Conservation (phyloP, 2,113 vertebrate species). For the Sminthopsis crassicaudata region DNA sequence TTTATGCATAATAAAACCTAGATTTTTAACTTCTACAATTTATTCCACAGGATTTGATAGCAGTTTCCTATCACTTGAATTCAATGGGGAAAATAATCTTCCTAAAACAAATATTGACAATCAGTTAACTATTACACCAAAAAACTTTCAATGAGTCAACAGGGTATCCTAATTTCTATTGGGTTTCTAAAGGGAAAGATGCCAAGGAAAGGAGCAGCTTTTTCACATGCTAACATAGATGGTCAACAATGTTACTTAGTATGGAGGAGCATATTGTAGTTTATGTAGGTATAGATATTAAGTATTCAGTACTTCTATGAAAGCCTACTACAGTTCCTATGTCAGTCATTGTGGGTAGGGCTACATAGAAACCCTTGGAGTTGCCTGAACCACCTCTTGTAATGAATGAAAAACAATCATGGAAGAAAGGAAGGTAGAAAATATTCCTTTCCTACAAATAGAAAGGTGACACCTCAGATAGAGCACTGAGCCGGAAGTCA, state of each 20-base stretch:
- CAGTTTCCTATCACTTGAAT: background rate
- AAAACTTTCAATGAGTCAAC: background rate
- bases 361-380: background rate
- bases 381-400: background rate
- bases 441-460: too few relatives aligned
- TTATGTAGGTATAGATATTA: background rate
- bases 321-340: background rate
- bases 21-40: background rate
- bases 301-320: background rate
- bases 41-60: background rate
- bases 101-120: background rate
- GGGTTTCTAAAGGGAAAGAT: background rate
- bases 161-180: background rate
- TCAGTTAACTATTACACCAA: background rate
- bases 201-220: background rate
- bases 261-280: background rate
- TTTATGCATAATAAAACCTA: background rate
- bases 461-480: too few relatives aligned
- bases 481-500: too few relatives aligned
- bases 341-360: background rate
- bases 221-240: background rate
- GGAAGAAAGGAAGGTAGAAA: too few relatives aligned
- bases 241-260: background rate
- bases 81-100: background rate
- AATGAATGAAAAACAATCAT: background rate